A percentile compares a stretch with the other conserved stretches of the same genome.
Evolutionary conservation across 2,113 vertebrate species (phyloP).

Genomic region (Dolichallabes microphthalmus): DNA sequence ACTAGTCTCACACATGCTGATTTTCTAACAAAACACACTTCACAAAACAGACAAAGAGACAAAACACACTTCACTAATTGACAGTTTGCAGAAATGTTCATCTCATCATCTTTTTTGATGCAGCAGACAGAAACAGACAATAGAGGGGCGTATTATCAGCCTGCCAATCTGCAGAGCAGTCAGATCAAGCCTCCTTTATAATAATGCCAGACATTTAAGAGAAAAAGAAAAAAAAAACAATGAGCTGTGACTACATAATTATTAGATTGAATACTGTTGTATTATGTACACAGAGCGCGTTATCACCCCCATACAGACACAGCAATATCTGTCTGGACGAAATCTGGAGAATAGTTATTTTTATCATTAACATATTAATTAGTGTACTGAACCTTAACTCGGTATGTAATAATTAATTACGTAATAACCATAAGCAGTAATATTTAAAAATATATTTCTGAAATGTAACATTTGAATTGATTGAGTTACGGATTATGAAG

Average conservation of each 20-base stretch:
- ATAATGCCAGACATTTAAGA: neutral
- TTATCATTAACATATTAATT: slow-evolving; percentile 20
- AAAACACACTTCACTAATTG: neutral
- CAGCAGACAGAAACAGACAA: slow-evolving; percentile 16
- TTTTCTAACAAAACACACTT: slow-evolving; percentile 13
- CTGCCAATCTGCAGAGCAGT: neutral
- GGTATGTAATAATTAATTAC: neutral
- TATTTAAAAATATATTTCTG: neutral
- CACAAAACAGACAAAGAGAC: neutral
- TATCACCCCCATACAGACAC: slow-evolving; percentile 36
- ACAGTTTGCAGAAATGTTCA: neutral
- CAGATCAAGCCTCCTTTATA: neutral
- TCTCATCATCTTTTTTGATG: neutral
- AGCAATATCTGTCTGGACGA: neutral
- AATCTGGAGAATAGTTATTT: slow-evolving; percentile 1
- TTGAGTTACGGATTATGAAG: neutral
- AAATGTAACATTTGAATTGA: neutral
- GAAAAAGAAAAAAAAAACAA: neutral
- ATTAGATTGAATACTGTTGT: slow-evolving; percentile 2
- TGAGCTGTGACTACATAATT: slow-evolving; percentile 8
- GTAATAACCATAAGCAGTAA: neutral
- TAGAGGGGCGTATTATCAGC: neutral
- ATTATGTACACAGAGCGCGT: slow-evolving; percentile 25
- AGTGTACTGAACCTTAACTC: neutral
- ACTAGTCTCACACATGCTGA: slow-evolving; percentile 7